Conservation (phyloP, 37 sponge, comb jelly and placozoan genomes). For the Chondrilla cf. caribensis region DNA sequence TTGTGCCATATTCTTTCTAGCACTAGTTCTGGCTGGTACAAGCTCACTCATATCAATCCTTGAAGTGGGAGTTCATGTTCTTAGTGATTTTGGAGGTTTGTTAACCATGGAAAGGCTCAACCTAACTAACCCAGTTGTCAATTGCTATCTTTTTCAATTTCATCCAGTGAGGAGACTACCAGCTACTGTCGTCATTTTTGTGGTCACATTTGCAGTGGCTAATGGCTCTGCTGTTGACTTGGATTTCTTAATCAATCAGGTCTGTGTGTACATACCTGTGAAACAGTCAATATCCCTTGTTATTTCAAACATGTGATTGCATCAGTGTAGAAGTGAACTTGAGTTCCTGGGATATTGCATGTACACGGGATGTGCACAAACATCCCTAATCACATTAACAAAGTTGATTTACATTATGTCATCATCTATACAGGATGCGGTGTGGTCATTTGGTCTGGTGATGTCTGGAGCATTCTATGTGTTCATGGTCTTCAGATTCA, state of each 20-base stretch:
- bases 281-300: too few relatives aligned
- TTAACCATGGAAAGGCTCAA: too few relatives aligned
- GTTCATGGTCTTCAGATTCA: conserved; percentile 55
- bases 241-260: conserved; percentile 28
- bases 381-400: too few relatives aligned
- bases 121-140: too few relatives aligned
- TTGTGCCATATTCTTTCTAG: conserved; percentile 72
- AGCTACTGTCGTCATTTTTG: conserved; percentile 51
- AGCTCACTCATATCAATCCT: conserved; percentile 77
- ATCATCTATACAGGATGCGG: conserved; percentile 49
- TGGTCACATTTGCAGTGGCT: conserved; percentile 43
- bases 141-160: neutral
- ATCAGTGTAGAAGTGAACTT: too few relatives aligned
- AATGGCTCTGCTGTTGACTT: conserved; percentile 46
- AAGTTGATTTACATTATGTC: too few relatives aligned
- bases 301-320: too few relatives aligned
- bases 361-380: too few relatives aligned
- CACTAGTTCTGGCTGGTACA: conserved; percentile 73
- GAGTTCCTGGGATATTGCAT: too few relatives aligned
- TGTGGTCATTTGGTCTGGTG: conserved; percentile 78
- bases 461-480: conserved; percentile 55
- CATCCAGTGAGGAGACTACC: conserved; percentile 56
- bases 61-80: conserved; percentile 56
- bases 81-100: conserved; percentile 76
- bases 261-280: too few relatives aligned